Evolutionary conservation across 2,113 vertebrate species (phyloP), one percentile per base, ranked within the genome.

Genomic region (Phycodurus eques): DNA sequence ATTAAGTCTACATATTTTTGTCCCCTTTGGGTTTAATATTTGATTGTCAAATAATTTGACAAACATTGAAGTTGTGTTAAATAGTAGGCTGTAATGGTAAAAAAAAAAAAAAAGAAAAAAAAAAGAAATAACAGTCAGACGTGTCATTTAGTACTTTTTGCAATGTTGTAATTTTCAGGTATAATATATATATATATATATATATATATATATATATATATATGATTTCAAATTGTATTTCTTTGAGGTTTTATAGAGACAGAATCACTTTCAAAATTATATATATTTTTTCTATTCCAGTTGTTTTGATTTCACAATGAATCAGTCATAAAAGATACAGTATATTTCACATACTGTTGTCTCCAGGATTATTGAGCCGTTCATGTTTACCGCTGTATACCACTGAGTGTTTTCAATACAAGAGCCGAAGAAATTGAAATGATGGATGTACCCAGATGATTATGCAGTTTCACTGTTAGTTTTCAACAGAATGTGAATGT

Each of bases 401-500:
- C 2, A 35, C 5, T 8, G 2, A 61, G 15, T 17, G 22, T 66
- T 47, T 66, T 22, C 12, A 35, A 61, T 17, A 44, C 7, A 47
- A 31, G 22, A 66, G 22, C 64, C 8, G 22, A 66, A 66, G 47
- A 66, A 70, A 70, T 35, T 39, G 68, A 35, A 27, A 19, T 43
- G 33, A 44, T 22, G 12, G 62, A 71, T 62, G 51, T 35, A 67
- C 62, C n/a, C 15, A 62, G 39, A 67, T 80, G 63, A 82, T 64
- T 79, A 43, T 69, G 12, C 44, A 51, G 3, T 86, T 79, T 84
- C 70, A 71, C 76, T 74, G 65, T 83, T 83, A 74, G 85, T 77
- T 70, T 81, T 84, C 78, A 39, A 44, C 62, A 84, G 84, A 79
- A 84, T 84, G 64, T 83, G 79, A 88, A 86, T 81, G 83, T 86